Conservation (phyloP, 37 sponge, comb jelly and placozoan genomes). For the Diacarnus erythraeanus region DNA sequence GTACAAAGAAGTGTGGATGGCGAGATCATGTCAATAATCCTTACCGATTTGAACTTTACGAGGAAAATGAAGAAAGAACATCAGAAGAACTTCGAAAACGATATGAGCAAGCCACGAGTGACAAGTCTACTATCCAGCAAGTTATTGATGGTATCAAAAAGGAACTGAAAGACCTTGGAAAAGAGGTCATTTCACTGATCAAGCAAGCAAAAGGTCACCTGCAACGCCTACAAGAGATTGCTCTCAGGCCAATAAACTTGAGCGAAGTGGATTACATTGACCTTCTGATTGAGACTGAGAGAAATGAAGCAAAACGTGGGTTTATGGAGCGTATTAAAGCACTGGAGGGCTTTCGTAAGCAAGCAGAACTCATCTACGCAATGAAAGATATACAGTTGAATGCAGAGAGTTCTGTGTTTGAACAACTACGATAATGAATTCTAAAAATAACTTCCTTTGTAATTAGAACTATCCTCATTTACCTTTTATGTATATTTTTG, state of each 20-base stretch:
- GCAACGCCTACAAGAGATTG: conserved; percentile 59
- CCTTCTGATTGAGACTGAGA: conserved; percentile 71
- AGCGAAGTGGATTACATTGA: conserved; percentile 77
- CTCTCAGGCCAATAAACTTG: conserved; percentile 68
- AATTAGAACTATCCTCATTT: too few species aligned
- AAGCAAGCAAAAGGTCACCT: conserved; percentile 12
- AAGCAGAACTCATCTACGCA: neutral
- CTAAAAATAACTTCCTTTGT: too few species aligned
- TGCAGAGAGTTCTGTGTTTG: neutral
- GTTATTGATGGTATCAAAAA: conserved; percentile 33
- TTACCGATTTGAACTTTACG: conserved; percentile 52
- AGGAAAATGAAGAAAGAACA: conserved; percentile 48
- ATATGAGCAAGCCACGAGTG: conserved; percentile 39
- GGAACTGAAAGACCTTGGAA: conserved; percentile 9
- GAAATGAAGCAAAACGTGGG: conserved; percentile 43
- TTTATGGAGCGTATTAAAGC: conserved; percentile 40
- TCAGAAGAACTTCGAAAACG: conserved; percentile 49
- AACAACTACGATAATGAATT: neutral
- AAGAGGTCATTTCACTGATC: conserved; percentile 18
- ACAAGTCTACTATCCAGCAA: conserved; percentile 18
- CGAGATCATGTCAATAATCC: conserved; percentile 54
- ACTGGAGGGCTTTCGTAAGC: neutral
- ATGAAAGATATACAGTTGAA: neutral
- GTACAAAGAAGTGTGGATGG: conserved; percentile 67
- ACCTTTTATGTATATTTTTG: too few species aligned